Evolutionary conservation across 2,797 vertebrate genomes (phyloP).

Genomic region (Alexandromys oeconomus): DNA sequence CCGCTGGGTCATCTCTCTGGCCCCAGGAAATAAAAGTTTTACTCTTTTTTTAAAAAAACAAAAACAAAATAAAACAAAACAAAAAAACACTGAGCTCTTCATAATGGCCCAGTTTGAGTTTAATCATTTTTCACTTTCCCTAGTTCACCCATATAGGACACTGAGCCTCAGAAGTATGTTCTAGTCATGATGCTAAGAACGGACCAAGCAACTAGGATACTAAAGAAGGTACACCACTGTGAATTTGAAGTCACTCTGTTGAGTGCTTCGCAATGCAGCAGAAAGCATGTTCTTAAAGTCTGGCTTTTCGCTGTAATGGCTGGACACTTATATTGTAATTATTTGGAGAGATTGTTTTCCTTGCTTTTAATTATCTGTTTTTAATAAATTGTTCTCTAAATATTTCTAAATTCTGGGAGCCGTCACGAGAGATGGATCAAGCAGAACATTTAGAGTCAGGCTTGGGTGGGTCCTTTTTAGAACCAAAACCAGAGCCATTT

Average conservation of each 20-base stretch:
- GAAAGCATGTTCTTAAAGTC: background rate
- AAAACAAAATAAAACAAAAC: too few species aligned
- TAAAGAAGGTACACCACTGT: background rate
- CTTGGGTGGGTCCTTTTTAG: slow-evolving; percentile 73
- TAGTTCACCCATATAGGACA: background rate
- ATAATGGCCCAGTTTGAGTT: background rate
- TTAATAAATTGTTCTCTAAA: background rate
- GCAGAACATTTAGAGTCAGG: slow-evolving; percentile 25
- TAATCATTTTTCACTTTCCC: background rate
- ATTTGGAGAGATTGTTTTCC: background rate
- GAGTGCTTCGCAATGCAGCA: background rate
- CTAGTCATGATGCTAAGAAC: background rate
- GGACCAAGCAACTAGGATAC: background rate
- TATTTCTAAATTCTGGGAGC: slow-evolving; percentile 32
- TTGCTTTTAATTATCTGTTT: slow-evolving; percentile 20
- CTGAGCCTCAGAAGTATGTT: background rate
- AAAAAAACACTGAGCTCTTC: background rate
- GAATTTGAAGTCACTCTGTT: background rate
- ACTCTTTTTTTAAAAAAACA: background rate
- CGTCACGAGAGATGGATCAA: background rate
- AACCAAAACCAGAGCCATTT: slow-evolving; percentile 66
- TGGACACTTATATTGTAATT: background rate
- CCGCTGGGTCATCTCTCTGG: background rate
- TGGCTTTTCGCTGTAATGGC: background rate
- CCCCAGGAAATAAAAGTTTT: background rate